These are phyloP conservation scores for Columba janthina DNA, from an alignment of 2,113 vertebrate genomes.

Conservation along the genomic window DNA sequence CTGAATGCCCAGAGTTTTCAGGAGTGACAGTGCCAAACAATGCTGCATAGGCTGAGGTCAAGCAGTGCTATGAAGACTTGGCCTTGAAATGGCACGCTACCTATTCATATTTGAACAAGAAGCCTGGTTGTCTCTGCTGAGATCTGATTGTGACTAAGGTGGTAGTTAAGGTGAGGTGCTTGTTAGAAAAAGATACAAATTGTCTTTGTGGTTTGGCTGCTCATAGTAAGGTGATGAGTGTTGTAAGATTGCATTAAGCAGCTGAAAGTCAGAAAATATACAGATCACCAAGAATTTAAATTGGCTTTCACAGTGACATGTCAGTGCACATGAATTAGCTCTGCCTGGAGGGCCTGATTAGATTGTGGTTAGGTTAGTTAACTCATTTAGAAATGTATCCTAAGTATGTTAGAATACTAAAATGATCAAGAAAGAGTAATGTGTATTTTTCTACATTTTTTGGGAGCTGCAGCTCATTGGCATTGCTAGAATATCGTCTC, in stretches of 20 bases:
- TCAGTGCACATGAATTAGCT: background rate
- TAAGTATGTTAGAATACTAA: background rate
- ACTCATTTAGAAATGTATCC: background rate
- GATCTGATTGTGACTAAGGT: background rate
- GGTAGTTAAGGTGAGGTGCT: background rate
- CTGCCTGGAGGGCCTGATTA: background rate
- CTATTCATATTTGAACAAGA: background rate
- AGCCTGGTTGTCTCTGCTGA: background rate
- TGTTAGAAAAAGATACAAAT: background rate
- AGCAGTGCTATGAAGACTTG: background rate
- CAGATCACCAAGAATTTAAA: background rate
- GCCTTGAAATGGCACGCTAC: background rate
- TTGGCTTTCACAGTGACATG: background rate
- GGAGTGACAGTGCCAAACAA: background rate
- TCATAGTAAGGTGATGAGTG: background rate
- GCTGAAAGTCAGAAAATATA: background rate
- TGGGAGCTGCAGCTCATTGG: background rate
- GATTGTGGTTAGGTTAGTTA: background rate
- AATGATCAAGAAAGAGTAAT: background rate
- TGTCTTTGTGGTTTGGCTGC: background rate
- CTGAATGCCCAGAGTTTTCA: background rate
- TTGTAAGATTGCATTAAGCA: background rate
- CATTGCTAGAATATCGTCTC: background rate
- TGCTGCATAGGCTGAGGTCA: background rate
- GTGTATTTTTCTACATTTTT: background rate